A percentile compares a stretch with the other conserved stretches of the same genome.
phyloP scores from a whole-genome alignment of 2,888 invertebrate genomes.

The Melinopterus prodromus region DNA sequence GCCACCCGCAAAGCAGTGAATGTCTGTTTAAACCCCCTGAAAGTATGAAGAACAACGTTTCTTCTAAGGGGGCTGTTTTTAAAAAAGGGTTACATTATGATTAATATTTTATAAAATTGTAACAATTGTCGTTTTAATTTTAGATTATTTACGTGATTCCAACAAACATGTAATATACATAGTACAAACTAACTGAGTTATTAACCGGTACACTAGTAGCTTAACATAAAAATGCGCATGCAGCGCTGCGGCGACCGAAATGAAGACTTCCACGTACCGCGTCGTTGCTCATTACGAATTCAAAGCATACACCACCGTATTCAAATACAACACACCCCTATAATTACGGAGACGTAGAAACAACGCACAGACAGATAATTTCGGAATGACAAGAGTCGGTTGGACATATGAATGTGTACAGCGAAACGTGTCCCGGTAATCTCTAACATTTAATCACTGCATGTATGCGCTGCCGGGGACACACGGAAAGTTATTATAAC shows the following conservation, averaged over 20 bases:
- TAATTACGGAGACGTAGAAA: slow-evolving; percentile 25
- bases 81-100: too few species aligned
- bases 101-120: too few species aligned
- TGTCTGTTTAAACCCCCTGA: too few species aligned
- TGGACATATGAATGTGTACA: background rate
- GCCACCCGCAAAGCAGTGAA: too few species aligned
- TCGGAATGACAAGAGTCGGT: background rate
- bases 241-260: background rate
- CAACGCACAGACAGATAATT: slow-evolving; percentile 8
- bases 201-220: background rate
- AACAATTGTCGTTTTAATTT: too few species aligned
- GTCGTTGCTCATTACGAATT: slow-evolving; percentile 18
- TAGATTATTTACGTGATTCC: too few species aligned
- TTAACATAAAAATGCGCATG: background rate
- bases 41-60: too few species aligned
- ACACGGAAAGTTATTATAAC: slow-evolving; percentile 39
- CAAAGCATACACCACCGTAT: slow-evolving; percentile 22
- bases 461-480: background rate
- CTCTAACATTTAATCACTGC: slow-evolving; percentile 23
- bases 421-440: slow-evolving; percentile 7
- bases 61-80: too few species aligned
- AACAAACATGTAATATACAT: too few species aligned
- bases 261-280: slow-evolving; percentile 17
- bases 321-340: slow-evolving; percentile 25
- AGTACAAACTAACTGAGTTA: too few species aligned